These are phyloP conservation scores for Amphilophus citrinellus DNA, from an alignment of 2,113 vertebrate genomes.

Conservation along the genomic window DNA sequence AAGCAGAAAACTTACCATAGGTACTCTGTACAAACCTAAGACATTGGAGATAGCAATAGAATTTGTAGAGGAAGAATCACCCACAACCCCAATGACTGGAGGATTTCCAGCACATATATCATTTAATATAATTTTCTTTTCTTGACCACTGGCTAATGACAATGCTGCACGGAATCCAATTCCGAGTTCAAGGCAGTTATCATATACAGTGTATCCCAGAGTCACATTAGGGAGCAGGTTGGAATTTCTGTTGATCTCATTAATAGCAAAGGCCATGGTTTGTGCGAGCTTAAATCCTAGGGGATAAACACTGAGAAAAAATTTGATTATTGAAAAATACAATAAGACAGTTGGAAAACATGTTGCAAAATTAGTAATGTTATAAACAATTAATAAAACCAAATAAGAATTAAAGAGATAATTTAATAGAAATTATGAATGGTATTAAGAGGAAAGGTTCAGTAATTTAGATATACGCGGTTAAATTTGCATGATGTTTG, in stretches of 20 bases:
- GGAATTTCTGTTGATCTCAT: too few species aligned
- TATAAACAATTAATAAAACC: too few species aligned
- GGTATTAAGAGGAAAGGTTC: too few species aligned
- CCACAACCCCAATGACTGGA: slow-evolving; percentile 72
- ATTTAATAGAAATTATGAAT: too few species aligned
- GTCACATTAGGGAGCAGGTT: too few species aligned
- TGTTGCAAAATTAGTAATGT: too few species aligned
- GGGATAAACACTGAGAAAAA: slow-evolving; percentile 40
- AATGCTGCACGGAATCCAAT: slow-evolving; percentile 64
- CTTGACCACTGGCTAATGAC: slow-evolving; percentile 59
- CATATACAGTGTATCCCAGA: too few species aligned
- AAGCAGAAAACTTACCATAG: slow-evolving; percentile 58
- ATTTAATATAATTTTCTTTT: slow-evolving; percentile 28
- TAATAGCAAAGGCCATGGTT: slow-evolving; percentile 58
- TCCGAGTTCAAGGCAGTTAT: slow-evolving; percentile 17
- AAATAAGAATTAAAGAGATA: too few species aligned
- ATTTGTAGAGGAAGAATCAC: slow-evolving; percentile 68
- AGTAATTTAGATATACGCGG: too few species aligned
- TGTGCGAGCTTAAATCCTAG: slow-evolving; percentile 51
- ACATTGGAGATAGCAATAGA: slow-evolving; percentile 74
- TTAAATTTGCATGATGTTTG: too few species aligned
- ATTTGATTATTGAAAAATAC: too few species aligned
- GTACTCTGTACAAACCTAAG: slow-evolving; percentile 28
- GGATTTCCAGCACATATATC: slow-evolving; percentile 57
- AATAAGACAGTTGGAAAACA: too few species aligned